phyloP scores from a whole-genome alignment of 1,140 invertebrate species.

The Babylonia areolata region DNA sequence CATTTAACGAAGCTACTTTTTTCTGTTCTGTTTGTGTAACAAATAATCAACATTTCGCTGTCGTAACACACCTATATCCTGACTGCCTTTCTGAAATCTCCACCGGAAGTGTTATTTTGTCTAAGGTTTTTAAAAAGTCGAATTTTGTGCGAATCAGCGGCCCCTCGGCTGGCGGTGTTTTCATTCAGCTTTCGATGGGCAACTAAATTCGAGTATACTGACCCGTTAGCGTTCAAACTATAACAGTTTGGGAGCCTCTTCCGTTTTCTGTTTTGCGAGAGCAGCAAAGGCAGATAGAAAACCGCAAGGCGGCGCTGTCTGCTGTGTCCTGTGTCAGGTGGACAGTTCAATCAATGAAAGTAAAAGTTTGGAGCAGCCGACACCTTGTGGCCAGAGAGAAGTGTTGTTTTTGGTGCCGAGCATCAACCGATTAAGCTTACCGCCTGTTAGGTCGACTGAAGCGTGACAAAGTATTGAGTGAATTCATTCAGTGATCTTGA shows the following conservation, averaged over 20 bases:
- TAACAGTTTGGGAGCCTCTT: neutral
- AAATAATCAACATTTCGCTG: no score
- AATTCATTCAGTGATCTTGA: neutral
- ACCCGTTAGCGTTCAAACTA: neutral
- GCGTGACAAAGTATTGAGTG: neutral
- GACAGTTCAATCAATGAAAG: neutral
- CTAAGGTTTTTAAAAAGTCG: no score
- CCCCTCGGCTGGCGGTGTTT: no score
- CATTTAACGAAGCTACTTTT: no score
- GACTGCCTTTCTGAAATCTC: no score
- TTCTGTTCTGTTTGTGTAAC: no score
- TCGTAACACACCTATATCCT: no score
- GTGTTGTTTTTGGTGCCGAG: neutral
- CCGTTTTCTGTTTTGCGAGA: neutral
- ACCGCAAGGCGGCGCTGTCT: slow-evolving; percentile 2
- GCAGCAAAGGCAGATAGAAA: neutral
- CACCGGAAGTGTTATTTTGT: no score
- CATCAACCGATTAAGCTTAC: neutral
- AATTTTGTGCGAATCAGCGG: no score
- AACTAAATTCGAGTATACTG: no score
- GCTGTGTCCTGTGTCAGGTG: neutral
- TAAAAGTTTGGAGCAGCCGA: neutral
- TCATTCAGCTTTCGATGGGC: no score
- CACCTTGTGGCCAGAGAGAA: neutral
- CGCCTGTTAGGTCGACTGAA: neutral